Percentiles rank a stretch among this genome's conserved stretches.
phyloP scores from a whole-genome alignment of 1,140 invertebrate genomes.

The Drosophila sp. region DNA sequence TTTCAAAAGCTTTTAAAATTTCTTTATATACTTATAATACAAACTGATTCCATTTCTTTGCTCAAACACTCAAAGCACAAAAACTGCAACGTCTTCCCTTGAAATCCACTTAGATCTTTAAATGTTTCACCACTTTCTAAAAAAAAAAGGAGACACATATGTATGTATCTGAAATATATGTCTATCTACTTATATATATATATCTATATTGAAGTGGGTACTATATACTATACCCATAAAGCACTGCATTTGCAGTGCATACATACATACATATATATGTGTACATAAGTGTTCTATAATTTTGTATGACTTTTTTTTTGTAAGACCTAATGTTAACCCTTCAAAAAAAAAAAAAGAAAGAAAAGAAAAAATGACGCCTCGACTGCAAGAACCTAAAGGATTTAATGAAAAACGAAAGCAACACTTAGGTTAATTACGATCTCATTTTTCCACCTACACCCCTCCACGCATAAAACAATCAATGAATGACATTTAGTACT shows the following conservation, averaged over 20 bases:
- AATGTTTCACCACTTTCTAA: background rate
- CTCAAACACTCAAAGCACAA: conserved; percentile 6
- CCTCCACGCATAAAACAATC: conserved; percentile 67
- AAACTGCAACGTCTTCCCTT: conserved; percentile 1
- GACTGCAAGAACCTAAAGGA: conserved; percentile 21
- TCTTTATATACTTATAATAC: too few species aligned
- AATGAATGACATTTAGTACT: conserved; percentile 35
- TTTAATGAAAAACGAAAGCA: background rate
- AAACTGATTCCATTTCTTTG: background rate
- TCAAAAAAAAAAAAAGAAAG: conserved; percentile 20
- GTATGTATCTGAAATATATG: background rate
- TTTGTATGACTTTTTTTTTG: conserved; percentile 27
- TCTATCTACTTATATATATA: background rate
- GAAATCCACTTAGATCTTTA: background rate
- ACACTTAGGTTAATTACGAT: conserved; percentile 9
- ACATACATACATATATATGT: conserved; percentile 2
- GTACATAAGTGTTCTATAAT: conserved; percentile 42
- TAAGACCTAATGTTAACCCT: conserved; percentile 67
- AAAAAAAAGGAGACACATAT: background rate
- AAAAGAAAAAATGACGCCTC: conserved; percentile 28
- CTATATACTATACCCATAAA: background rate
- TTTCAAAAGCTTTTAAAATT: too few species aligned
- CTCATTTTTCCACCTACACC: conserved; percentile 24
- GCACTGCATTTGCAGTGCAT: conserved; percentile 18
- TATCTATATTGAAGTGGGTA: conserved; percentile 1